Base-by-base conservation (phyloP, 2,113 vertebrate species). In the Gasterosteus aculeatus region DNA sequence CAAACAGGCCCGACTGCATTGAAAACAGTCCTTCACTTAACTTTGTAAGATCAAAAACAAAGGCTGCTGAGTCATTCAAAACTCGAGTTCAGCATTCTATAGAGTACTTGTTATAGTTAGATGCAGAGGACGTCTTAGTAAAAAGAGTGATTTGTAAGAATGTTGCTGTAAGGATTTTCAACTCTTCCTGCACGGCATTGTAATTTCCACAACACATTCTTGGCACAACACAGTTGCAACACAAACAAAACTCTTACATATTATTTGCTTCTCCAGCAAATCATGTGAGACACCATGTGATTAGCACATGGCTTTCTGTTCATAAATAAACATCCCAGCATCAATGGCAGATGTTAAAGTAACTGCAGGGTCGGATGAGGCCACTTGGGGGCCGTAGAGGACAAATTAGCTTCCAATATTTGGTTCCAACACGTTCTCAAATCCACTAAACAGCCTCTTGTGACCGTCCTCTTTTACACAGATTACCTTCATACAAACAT, bases 1-100 rank as follows among this genome's bases (percentile, higher is more conserved):
- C 12, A 2, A 42, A 75, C 79, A 41, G 65, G 84, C 77, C 65
- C 22, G 60, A 75, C 77, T 62, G 74, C 77, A 80, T 54, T 12
- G 18, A 31, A 46, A 16, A 35, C 70, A 38, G 35, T 38, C 35
- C 35, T 38, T 58, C 15, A 58, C 2, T 12, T 8, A 26, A 33
- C 56, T 58, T 33, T 33, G 22, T 49, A 18, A 9, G 49, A 57
- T 57, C 19, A 56, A 14, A 3, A 29, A 29, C 10, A 58, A 58
- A 58, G 29, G 33, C 29, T 18, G 19, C 47, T 9, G 18, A 51
- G 7, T 51, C 10, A 26, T 6, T 11, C 35, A 38, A 38, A 6
- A 7, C 5, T 51, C 49, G 10, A 19, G n/a, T 10, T 10, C 51
- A 12, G 51, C 51, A 12, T 22, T 14, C 10, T 54, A 12, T n/a